Conservation (phyloP, 2,113 vertebrate genomes). For the Hydrolagus affinis region DNA sequence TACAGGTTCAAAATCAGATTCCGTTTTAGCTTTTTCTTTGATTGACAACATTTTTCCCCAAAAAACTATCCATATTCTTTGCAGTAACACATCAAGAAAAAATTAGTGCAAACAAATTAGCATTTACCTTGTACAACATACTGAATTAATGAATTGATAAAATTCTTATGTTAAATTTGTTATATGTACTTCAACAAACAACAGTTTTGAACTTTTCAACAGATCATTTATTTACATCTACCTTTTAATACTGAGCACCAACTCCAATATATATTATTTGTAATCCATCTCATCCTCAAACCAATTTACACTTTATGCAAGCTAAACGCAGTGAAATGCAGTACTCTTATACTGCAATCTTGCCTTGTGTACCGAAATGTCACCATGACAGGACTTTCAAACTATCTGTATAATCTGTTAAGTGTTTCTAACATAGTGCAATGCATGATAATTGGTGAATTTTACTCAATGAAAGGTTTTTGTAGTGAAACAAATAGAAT, state of each 20-base stretch:
- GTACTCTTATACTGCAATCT: conserved; percentile 24
- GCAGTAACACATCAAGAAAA: not conserved
- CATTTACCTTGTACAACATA: not conserved
- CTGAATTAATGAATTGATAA: not conserved
- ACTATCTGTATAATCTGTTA: conserved; percentile 12
- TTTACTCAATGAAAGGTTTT: too few species aligned
- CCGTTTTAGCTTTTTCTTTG: not conserved
- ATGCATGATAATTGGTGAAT: too few species aligned
- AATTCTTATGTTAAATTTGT: not conserved
- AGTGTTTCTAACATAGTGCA: not conserved
- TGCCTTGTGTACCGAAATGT: not conserved
- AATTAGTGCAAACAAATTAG: not conserved
- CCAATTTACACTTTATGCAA: conserved; percentile 17
- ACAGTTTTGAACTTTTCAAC: too few species aligned
- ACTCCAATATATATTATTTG: not conserved
- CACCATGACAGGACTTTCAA: conserved; percentile 7
- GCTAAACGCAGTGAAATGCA: not conserved
- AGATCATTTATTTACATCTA: not conserved
- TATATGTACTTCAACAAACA: not conserved
- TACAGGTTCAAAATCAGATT: not conserved
- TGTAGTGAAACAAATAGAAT: not conserved
- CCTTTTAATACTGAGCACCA: conserved; percentile 9
- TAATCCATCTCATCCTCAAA: not conserved
- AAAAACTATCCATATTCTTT: not conserved
- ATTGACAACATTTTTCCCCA: not conserved